A percentile compares a stretch with the other conserved stretches of the same genome.
These are phyloP conservation scores for Pachyseris speciosa DNA, from an alignment of 64 coral and sea anemone genomes.

Conservation along the genomic window DNA sequence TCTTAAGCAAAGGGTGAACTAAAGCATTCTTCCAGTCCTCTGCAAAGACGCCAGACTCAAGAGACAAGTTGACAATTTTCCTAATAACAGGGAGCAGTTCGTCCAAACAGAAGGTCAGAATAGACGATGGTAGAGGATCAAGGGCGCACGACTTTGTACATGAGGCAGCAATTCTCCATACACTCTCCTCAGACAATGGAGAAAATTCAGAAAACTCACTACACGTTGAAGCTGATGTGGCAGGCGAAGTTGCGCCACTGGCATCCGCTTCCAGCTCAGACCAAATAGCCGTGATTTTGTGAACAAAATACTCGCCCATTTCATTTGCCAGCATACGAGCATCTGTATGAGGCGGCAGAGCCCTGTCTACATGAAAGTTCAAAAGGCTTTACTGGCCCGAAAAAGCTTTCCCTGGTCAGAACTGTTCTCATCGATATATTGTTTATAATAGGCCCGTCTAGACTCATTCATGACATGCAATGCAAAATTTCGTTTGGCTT, in stretches of 20 bases:
- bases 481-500: neutral
- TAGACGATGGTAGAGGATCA: conserved; percentile 16
- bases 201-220: neutral
- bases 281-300: conserved; percentile 28
- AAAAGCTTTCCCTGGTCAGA: neutral
- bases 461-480: neutral
- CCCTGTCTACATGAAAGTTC: too few relatives aligned
- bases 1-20: conserved; percentile 52
- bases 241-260: neutral
- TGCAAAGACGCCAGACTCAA: conserved; percentile 26
- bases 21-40: conserved; percentile 58
- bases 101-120: conserved; percentile 14
- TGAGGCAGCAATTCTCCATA: neutral
- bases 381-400: too few relatives aligned
- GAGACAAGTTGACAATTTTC: conserved; percentile 39
- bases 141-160: neutral
- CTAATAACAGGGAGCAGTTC: conserved; percentile 33
- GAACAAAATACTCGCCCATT: conserved; percentile 46
- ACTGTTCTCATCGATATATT: neutral
- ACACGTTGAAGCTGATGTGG: neutral
- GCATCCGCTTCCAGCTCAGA: conserved; percentile 1
- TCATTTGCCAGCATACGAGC: too few relatives aligned
- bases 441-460: neutral
- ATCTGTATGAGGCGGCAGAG: too few relatives aligned
- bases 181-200: conserved; percentile 5